These are phyloP conservation scores for Ophthalmolycus amberensis DNA, from an alignment of 2,113 vertebrate species.

Conservation along the genomic window DNA sequence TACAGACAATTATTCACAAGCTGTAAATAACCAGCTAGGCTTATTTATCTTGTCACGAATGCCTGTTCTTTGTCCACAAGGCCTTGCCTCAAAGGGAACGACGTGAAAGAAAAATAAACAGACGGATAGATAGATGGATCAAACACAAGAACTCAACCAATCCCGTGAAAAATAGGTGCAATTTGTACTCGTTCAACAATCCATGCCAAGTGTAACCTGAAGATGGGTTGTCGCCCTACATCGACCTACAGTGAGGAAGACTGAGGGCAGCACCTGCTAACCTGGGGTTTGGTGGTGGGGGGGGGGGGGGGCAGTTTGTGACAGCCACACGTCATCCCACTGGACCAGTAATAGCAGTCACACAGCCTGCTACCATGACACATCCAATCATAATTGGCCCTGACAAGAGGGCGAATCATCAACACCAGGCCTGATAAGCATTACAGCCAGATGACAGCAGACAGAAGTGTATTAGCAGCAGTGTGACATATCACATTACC, in stretches of 20 bases:
- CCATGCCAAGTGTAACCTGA: conserved; percentile 53
- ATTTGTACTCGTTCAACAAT: conserved; percentile 22
- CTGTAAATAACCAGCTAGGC: background rate
- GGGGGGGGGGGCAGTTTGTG: conserved; percentile 31
- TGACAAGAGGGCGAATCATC: conserved; percentile 98
- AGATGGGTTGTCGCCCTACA: conserved; percentile 61
- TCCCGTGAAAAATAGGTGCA: background rate
- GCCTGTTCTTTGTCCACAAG: background rate
- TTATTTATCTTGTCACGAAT: background rate
- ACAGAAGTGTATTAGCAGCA: conserved; percentile 93
- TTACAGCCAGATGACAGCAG: conserved; percentile 98
- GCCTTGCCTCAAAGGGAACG: background rate
- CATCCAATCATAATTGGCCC: conserved; percentile 96
- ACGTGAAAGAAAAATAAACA: background rate
- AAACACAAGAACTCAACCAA: conserved; percentile 7
- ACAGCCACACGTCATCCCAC: conserved; percentile 68
- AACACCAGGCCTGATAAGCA: conserved; percentile 97
- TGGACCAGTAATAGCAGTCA: conserved; percentile 77
- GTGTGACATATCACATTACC: conserved; percentile 98
- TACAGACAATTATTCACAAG: background rate
- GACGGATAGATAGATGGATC: background rate
- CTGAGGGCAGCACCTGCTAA: conserved; percentile 62
- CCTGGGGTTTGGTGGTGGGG: conserved; percentile 56
- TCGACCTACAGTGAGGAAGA: conserved; percentile 45
- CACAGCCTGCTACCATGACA: conserved; percentile 86